Percentiles rank a stretch among this genome's conserved stretches.
These are phyloP conservation scores for Lichenostomus cassidix DNA, from an alignment of 2,113 vertebrate genomes.

Conservation along the genomic window DNA sequence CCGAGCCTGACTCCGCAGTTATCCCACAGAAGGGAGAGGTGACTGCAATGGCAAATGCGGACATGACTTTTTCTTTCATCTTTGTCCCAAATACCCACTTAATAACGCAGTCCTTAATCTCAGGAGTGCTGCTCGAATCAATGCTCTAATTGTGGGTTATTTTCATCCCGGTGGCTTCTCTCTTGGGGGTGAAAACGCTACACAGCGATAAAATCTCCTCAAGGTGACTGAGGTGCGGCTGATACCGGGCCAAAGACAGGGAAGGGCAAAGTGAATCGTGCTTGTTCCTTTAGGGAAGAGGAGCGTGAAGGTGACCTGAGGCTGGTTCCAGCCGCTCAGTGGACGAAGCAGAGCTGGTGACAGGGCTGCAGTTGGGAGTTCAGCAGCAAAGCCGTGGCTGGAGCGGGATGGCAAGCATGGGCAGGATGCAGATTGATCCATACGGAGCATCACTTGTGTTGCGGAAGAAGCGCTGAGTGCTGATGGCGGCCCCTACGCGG, in stretches of 20 bases:
- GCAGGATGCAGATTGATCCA: neutral
- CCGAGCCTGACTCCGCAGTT: no score
- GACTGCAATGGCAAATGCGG: neutral
- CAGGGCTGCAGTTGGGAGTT: no score
- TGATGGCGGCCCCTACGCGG: neutral
- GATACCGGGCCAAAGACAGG: neutral
- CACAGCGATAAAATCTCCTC: accelerated
- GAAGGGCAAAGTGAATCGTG: neutral
- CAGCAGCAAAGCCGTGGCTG: neutral
- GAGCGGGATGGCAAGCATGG: neutral
- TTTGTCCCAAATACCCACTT: neutral
- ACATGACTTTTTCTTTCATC: neutral
- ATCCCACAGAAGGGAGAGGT: neutral
- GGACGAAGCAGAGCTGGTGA: neutral
- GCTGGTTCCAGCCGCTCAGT: neutral
- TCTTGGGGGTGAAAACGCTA: neutral
- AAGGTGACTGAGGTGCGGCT: accelerated
- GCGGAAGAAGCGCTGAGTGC: neutral
- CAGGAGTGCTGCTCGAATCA: neutral
- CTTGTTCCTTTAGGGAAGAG: neutral
- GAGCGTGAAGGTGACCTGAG: neutral
- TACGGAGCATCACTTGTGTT: accelerated
- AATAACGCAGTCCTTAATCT: neutral
- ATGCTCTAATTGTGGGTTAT: constrained; percentile 2
- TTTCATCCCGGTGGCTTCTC: neutral